Conservation (phyloP, 2,797 vertebrate species). For the Chiloscyllium punctatum region DNA sequence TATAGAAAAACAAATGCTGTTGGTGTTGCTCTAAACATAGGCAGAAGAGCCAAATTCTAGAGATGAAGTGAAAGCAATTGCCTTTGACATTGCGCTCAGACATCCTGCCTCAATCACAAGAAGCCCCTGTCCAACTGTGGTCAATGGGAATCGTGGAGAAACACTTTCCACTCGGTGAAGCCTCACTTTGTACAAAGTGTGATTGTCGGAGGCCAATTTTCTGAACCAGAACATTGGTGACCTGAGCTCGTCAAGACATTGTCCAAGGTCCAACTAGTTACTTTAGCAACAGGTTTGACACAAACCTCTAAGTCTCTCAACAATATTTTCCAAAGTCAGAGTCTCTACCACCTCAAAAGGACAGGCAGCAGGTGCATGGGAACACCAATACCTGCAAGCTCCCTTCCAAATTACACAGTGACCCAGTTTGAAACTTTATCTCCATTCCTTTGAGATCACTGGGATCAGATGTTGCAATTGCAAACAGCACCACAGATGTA, state of each 20-base stretch:
- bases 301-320: neutral
- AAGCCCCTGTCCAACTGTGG: too few relatives aligned
- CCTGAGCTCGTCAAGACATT: neutral
- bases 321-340: neutral
- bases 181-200: neutral
- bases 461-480: neutral
- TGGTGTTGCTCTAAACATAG: too few relatives aligned
- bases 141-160: neutral
- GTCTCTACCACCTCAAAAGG: neutral
- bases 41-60: neutral
- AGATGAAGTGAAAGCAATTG: neutral
- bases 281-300: neutral
- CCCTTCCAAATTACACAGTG: neutral
- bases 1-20: too few relatives aligned
- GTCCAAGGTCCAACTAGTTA: too few relatives aligned
- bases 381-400: neutral
- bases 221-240: neutral
- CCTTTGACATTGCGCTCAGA: neutral
- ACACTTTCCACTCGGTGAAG: neutral
- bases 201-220: neutral
- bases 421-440: neutral
- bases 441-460: neutral
- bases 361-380: neutral
- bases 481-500: neutral
- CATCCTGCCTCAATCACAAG: too few relatives aligned